Conservation (phyloP, 2,797 vertebrate species). For the Pteropus rufus region DNA sequence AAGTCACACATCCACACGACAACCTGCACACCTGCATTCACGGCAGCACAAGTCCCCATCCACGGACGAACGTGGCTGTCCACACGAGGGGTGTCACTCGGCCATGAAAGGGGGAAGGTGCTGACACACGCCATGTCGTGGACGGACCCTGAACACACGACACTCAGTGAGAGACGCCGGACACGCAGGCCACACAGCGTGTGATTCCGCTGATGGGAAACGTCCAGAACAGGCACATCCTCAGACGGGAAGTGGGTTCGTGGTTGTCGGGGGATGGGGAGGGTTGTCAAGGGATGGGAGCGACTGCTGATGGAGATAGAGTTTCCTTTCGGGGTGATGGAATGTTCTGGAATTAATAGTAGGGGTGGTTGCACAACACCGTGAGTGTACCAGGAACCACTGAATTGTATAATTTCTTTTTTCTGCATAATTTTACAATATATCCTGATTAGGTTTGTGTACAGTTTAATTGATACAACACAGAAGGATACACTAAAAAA, state of each 20-base stretch:
- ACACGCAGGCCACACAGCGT: neutral
- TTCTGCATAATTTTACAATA: neutral
- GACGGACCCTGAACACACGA: neutral
- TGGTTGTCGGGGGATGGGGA: neutral
- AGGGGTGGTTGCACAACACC: neutral
- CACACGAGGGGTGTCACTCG: neutral
- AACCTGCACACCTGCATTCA: accelerated
- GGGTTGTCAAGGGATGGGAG: no score
- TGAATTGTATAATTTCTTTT: neutral
- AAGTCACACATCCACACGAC: neutral
- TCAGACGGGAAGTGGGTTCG: neutral
- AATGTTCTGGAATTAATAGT: neutral
- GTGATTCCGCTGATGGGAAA: neutral
- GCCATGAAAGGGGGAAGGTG: neutral
- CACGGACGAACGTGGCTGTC: accelerated
- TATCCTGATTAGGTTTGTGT: neutral
- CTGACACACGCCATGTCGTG: neutral
- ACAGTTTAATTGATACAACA: neutral
- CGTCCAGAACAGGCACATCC: neutral
- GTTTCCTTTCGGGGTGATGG: neutral
- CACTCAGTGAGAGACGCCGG: neutral
- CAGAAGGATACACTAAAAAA: neutral
- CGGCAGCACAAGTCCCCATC: neutral
- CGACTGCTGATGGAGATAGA: neutral
- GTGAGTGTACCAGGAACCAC: neutral